Base-by-base conservation (phyloP, 2,797 vertebrate species). In the Gymnothorax reevesii region DNA sequence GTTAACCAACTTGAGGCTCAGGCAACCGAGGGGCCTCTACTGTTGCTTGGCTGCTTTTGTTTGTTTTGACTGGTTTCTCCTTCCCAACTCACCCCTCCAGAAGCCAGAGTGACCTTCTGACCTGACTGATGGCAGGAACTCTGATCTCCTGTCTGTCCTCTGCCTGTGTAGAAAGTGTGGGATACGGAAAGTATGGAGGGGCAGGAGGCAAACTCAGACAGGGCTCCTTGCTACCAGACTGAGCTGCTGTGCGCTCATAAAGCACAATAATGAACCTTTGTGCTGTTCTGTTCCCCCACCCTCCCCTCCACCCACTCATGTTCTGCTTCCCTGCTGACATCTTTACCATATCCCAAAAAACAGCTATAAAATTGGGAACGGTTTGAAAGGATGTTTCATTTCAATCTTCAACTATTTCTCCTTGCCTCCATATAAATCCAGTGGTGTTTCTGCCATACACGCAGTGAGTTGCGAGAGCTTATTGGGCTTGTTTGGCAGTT, bases 351-450 rank as follows among this genome's bases (percentile, higher is more conserved):
- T 9, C 49, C 17, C 75, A 49, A 13, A 22, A 80, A 55, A 55
- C 20, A 80, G 55, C 4, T 9, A 55, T 8, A 55, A 55, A n/a
- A 52, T 55, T 52, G 55, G 77, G 77, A 80, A 52, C 77, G 55
- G 55, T 80, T 80, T 80, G 77, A 80, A 80, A 20, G 22, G 20
- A n/a, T 80, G n/a, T 80, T 80, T 80, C 77, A 52, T 80, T 20
- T 80, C 22, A 8, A 17, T 80, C 27, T 27, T n/a, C 33, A 52
- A 6, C 42, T 82, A 55, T 57, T 27, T 52, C 42, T 79, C 49
- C 54, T 12, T 25, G 52, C 57, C 79, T 82, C 79, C 79, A 52
- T 20, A 15, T 77, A 10, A 82, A 20, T n/a, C n/a, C 22, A 10
- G 22, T 82, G 52, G 52, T n/a, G 22, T n/a, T 82, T 10, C 52